Evolutionary conservation across 2,797 vertebrate genomes (phyloP), one percentile per base, ranked within the genome.

Genomic region (Podarcis siculus): DNA sequence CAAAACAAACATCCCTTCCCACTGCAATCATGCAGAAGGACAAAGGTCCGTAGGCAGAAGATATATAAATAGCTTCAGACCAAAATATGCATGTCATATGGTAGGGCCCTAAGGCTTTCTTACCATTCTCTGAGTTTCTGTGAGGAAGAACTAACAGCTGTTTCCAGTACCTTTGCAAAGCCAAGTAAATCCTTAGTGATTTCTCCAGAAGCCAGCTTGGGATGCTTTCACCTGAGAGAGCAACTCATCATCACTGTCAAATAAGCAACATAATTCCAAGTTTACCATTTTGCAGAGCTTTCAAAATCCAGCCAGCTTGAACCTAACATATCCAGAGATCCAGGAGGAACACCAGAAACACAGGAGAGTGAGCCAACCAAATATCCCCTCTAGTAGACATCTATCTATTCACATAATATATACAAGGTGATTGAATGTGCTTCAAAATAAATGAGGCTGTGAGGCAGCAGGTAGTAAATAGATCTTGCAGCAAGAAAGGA

Each of bases 1-100:
- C 19, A 3, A 45, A 82, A 32, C 5, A 37, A 71, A 71, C 25
- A 64, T 23, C 61, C 5, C 23, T 64, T 30, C 30, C 17, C 25
- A 77, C 61, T 87, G 71, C 82, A 85, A 77, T 82, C n/a, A 75
- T 85, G 39, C 4, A 71, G 77, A 90, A 91, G 30, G 89, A 89
- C 88, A 37, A 42, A 21, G 19, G 3, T 84, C 21, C 21, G 61
- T 61, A 91, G 0, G 82, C 79, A 89, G 2, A 0, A 12, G n/a
- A 69, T 82, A 58, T 61, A 87, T 89, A 94, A 89, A 87, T 85
- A 86, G 9, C 75, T 90, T 91, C 67, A 85, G 79, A 72, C 81
- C 78, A 90, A 92, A 92, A 88, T 83, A 69, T 39, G 8, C 42
- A 80, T 64, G 79, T 93, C 87, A 93, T 77, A 80, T 92, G 76